These are phyloP conservation scores for Poecile atricapillus DNA, from an alignment of 2,113 vertebrate genomes.

Conservation along the genomic window DNA sequence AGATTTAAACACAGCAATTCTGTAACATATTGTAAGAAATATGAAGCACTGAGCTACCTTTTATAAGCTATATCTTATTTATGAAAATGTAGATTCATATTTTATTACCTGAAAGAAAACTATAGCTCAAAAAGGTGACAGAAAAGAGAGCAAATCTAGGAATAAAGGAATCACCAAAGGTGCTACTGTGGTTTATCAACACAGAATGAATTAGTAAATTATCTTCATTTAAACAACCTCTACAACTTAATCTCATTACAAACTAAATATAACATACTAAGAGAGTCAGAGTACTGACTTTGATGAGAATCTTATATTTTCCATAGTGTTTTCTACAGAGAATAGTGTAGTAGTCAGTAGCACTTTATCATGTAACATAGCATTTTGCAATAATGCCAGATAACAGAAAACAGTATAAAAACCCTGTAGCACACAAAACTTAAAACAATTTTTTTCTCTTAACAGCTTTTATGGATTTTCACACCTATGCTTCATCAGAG, in stretches of 20 bases:
- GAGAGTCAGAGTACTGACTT: neutral
- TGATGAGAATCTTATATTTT: neutral
- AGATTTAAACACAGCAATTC: neutral
- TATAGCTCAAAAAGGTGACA: neutral
- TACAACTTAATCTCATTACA: neutral
- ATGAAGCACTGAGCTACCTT: neutral
- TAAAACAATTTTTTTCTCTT: neutral
- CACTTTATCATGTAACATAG: neutral
- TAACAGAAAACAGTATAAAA: neutral
- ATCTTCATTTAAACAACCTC: neutral
- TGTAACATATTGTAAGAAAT: neutral
- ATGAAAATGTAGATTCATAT: neutral
- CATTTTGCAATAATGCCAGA: neutral
- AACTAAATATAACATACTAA: neutral
- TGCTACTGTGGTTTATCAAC: neutral
- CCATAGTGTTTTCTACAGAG: neutral
- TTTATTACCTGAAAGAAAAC: slow-evolving; percentile 6
- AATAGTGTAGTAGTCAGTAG: neutral
- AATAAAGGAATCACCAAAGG: neutral
- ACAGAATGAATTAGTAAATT: neutral
- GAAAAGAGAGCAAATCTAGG: neutral
- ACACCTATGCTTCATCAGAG: neutral
- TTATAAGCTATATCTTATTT: neutral
- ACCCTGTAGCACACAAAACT: neutral
- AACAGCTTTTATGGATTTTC: neutral